These are phyloP conservation scores for Drosophila melanogaster DNA, from an alignment of 1,140 invertebrate genomes.

Conservation along the genomic window DNA sequence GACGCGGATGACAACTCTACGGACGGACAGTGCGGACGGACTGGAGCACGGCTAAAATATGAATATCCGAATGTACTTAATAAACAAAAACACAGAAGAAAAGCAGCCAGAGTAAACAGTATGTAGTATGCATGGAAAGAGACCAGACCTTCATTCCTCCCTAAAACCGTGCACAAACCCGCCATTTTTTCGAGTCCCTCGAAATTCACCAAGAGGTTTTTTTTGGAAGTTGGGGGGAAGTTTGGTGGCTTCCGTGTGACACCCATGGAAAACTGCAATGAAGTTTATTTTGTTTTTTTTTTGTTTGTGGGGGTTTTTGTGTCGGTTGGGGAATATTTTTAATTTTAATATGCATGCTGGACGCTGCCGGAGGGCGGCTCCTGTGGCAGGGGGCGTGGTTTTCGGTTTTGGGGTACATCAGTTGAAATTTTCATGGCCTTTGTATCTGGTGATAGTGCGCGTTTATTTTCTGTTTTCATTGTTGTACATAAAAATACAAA, in stretches of 20 bases:
- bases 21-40: slow-evolving; percentile 24
- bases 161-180: too few species aligned
- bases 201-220: slow-evolving; percentile 18
- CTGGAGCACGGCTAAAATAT: slow-evolving; percentile 49
- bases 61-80: slow-evolving; percentile 64
- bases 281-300: slow-evolving; percentile 29
- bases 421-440: slow-evolving; percentile 31
- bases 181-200: background rate
- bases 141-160: background rate
- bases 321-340: slow-evolving; percentile 44
- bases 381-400: slow-evolving; percentile 20
- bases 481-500: slow-evolving; percentile 10
- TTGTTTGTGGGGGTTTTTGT: slow-evolving; percentile 10
- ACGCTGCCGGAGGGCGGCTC: slow-evolving; percentile 25
- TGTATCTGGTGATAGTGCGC: slow-evolving; percentile 19
- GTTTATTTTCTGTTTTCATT: slow-evolving; percentile 6
- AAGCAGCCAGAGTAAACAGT: slow-evolving; percentile 62
- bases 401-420: slow-evolving; percentile 31
- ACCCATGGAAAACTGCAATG: slow-evolving; percentile 48
- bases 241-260: slow-evolving; percentile 35
- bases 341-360: slow-evolving; percentile 58
- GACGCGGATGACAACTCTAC: slow-evolving; percentile 27
- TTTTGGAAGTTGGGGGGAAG: background rate
- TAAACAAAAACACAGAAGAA: slow-evolving; percentile 68
- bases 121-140: slow-evolving; percentile 54